A percentile compares a stretch with the other conserved stretches of the same genome.
Conservation (phyloP, 1,140 invertebrate species). For the Philopotamus ludificatus region DNA sequence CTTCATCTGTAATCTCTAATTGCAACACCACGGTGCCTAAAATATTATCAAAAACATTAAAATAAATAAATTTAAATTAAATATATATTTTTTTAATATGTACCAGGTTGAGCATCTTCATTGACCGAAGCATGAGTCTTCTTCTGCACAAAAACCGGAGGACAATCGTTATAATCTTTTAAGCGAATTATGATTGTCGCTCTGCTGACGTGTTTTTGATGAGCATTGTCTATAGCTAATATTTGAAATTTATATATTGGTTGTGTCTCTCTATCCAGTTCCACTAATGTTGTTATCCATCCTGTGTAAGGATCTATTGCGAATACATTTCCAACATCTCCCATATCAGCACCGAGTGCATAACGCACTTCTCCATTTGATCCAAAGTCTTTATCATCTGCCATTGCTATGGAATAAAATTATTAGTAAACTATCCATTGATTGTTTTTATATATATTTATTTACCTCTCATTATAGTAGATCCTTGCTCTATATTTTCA, state of each 20-base stretch:
- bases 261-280: slow-evolving; percentile 75
- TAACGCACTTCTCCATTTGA: slow-evolving; percentile 78
- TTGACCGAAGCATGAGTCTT: slow-evolving; percentile 66
- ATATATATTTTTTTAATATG: not conserved
- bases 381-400: slow-evolving; percentile 51
- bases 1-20: slow-evolving; percentile 65
- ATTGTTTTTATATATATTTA: not conserved
- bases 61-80: slow-evolving; percentile 8
- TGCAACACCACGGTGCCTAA: slow-evolving; percentile 67
- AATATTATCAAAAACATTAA: not conserved
- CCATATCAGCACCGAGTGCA: slow-evolving; percentile 60
- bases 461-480: slow-evolving; percentile 65
- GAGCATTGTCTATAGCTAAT: slow-evolving; percentile 78
- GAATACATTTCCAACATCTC: slow-evolving; percentile 70
- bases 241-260: slow-evolving; percentile 71
- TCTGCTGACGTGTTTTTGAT: slow-evolving; percentile 67
- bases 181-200: slow-evolving; percentile 70
- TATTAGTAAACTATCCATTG: not conserved
- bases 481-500: slow-evolving; percentile 75
- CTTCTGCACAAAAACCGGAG: slow-evolving; percentile 68
- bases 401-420: slow-evolving; percentile 15
- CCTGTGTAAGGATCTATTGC: slow-evolving; percentile 77
- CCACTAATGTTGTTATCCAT: slow-evolving; percentile 70
- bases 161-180: slow-evolving; percentile 81
- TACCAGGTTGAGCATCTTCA: slow-evolving; percentile 67